These are phyloP conservation scores for Drosophila pachea DNA, from an alignment of 1,140 invertebrate genomes.

Conservation along the genomic window DNA sequence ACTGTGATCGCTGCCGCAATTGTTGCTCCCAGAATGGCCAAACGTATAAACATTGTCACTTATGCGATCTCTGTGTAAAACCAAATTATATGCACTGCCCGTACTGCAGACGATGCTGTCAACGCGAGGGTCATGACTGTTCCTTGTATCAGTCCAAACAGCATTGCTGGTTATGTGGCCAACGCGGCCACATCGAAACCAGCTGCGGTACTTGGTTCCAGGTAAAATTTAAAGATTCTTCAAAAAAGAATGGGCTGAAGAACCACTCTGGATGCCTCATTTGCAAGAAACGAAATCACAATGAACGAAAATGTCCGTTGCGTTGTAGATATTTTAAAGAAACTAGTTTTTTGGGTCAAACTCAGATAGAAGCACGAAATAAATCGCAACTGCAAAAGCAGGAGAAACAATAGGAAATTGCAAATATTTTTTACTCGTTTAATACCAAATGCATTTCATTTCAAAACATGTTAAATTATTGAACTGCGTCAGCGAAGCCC, in stretches of 20 bases:
- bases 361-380: background rate
- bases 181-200: slow-evolving; percentile 59
- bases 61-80: slow-evolving; percentile 90
- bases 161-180: slow-evolving; percentile 65
- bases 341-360: slow-evolving; percentile 43
- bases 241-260: background rate
- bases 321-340: slow-evolving; percentile 50
- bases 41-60: slow-evolving; percentile 87
- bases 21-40: slow-evolving; percentile 92
- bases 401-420: background rate
- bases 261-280: slow-evolving; percentile 36
- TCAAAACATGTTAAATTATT: slow-evolving; percentile 66
- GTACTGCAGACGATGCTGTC: slow-evolving; percentile 83
- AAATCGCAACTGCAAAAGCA: background rate
- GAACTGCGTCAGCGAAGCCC: slow-evolving; percentile 45
- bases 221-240: background rate
- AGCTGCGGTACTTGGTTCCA: slow-evolving; percentile 34
- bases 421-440: slow-evolving; percentile 23
- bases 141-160: slow-evolving; percentile 62
- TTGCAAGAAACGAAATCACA: slow-evolving; percentile 42
- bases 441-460: slow-evolving; percentile 65
- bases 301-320: slow-evolving; percentile 35
- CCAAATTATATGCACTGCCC: slow-evolving; percentile 89
- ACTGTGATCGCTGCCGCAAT: slow-evolving; percentile 85
- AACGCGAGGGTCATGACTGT: slow-evolving; percentile 59